A percentile compares a stretch with the other conserved stretches of the same genome.
phyloP scores from a whole-genome alignment of 2,797 vertebrate genomes.

The Austrolebias charrua region DNA sequence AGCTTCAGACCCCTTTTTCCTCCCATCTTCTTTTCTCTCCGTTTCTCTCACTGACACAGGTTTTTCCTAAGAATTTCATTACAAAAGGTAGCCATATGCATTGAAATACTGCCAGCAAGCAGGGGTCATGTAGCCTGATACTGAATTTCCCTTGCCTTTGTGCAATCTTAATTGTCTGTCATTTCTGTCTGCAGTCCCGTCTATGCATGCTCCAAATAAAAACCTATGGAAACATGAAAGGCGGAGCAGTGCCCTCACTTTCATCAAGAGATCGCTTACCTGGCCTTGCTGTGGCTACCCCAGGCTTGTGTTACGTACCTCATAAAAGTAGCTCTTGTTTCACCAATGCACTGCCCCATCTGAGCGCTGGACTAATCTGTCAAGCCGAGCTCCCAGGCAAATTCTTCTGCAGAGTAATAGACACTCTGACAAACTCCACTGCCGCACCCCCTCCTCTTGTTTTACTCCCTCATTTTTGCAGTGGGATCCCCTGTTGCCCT shows the following conservation, averaged over 20 bases:
- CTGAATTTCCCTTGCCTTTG: conserved; percentile 81
- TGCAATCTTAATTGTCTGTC: conserved; percentile 84
- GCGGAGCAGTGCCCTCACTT: conserved; percentile 84
- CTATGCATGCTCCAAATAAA: conserved; percentile 81
- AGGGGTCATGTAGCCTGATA: conserved; percentile 81
- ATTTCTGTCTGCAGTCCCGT: conserved; percentile 79
- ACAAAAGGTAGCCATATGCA: conserved; percentile 82
- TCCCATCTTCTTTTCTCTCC: conserved; percentile 38
- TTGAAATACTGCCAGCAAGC: conserved; percentile 79
- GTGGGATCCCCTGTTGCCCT: conserved; percentile 69
- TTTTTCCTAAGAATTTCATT: conserved; percentile 83
- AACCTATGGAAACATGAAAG: conserved; percentile 89
- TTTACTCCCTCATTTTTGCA: conserved; percentile 58
- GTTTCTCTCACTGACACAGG: conserved; percentile 46
- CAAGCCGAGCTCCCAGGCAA: conserved; percentile 84
- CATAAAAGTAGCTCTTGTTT: conserved; percentile 85
- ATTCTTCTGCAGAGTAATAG: conserved; percentile 81
- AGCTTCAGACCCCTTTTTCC: conserved; percentile 75
- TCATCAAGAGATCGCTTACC: conserved; percentile 85
- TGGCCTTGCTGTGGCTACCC: conserved; percentile 76
- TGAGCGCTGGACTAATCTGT: conserved; percentile 82
- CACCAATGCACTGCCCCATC: conserved; percentile 80
- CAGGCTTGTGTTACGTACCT: conserved; percentile 82
- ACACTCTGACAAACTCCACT: conserved; percentile 74
- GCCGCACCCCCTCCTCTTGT: conserved; percentile 49